Evolutionary conservation across 53 echinoderm and acorn worm species (phyloP).

Genomic region (Paracentrotus lividus): DNA sequence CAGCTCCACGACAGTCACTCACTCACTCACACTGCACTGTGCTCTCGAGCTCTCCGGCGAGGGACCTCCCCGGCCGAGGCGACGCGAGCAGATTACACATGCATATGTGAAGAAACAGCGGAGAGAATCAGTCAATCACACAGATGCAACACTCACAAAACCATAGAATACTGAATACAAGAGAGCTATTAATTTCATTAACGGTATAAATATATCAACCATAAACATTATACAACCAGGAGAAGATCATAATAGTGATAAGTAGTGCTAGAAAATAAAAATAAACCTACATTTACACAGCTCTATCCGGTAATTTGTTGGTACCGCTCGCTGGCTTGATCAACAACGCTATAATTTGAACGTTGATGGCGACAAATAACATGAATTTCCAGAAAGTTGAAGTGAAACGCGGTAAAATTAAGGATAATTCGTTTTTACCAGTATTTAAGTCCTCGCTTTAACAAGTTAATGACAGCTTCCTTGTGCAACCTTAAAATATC

Average conservation of each 20-base stretch:
- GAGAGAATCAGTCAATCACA: no score
- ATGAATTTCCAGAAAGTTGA: not conserved
- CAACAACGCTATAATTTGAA: conserved; percentile 11
- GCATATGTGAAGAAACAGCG: conserved; percentile 26
- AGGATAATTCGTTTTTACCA: not conserved
- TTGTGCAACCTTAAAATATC: conserved; percentile 32
- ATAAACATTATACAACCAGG: not conserved
- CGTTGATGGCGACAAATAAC: conserved; percentile 27
- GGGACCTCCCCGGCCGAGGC: conserved; percentile 58
- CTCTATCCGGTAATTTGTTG: conserved; percentile 28
- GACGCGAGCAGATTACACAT: no score
- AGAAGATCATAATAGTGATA: not conserved
- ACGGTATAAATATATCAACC: not conserved
- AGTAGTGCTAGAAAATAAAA: not conserved
- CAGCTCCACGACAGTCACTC: not conserved
- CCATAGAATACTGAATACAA: not conserved
- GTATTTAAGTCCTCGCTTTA: no score
- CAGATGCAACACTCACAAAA: not conserved
- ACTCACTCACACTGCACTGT: not conserved
- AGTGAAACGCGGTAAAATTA: conserved; percentile 2
- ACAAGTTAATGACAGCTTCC: not conserved
- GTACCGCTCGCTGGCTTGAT: conserved; percentile 3
- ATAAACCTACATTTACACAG: not conserved
- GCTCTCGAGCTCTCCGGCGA: not conserved
- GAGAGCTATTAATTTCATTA: not conserved